A percentile compares a stretch with the other conserved stretches of the same genome.
These are phyloP conservation scores for Aquatica leii DNA, from an alignment of 2,888 invertebrate genomes.

Conservation along the genomic window DNA sequence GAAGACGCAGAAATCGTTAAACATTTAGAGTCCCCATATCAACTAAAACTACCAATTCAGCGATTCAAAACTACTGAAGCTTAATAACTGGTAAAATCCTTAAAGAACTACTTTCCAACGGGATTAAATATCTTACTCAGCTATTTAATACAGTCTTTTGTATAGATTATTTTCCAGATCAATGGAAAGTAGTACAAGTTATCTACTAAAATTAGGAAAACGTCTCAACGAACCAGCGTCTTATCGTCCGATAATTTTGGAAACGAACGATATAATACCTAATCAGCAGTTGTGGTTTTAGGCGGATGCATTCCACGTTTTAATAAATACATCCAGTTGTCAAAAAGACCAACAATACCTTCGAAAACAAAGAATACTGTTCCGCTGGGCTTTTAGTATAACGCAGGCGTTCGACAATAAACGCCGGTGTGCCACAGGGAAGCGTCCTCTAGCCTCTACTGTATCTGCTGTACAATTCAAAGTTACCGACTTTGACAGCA, in stretches of 20 bases:
- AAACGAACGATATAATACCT: no score
- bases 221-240: neutral
- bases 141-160: neutral
- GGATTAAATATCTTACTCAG: neutral
- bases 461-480: slow-evolving; percentile 29
- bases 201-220: no score
- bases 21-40: neutral
- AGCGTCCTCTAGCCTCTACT: slow-evolving; percentile 34
- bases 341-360: no score
- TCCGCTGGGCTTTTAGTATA: no score
- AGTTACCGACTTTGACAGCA: slow-evolving; percentile 27
- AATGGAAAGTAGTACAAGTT: neutral
- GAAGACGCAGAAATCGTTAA: neutral
- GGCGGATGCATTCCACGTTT: no score
- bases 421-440: slow-evolving; percentile 32
- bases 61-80: neutral
- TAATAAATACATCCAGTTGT: no score
- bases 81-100: neutral
- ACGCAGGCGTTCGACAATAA: no score
- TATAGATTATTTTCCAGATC: neutral
- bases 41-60: neutral
- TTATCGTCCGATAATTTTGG: neutral
- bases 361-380: no score
- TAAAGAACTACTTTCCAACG: neutral
- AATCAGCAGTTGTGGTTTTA: no score